Base-by-base conservation (phyloP, 2,888 invertebrate species). In the Cheilosia impressa region DNA sequence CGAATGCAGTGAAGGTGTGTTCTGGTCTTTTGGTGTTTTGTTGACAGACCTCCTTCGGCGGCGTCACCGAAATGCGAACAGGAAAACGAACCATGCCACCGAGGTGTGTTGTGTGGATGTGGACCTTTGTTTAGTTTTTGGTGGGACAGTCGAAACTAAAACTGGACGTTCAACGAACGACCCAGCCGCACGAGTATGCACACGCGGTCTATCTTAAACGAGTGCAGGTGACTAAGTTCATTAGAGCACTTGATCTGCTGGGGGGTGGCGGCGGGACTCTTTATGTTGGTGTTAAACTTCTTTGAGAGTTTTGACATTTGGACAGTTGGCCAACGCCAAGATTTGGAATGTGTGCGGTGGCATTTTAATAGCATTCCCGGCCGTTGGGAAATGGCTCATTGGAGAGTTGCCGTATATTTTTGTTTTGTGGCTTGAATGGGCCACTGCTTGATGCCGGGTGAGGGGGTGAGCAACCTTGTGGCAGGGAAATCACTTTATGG, bases 261-360 rank as follows among this genome's bases (percentile, higher is more conserved):
- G 17, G 17, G 53, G 7, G 73, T 38, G 19, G 10, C 22, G 9
- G 55, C n/a, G 55, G 17, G 65, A 17, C 45, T n/a, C 24, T n/a
- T 66, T 62, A 7, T 27, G 50, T 66, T 58, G 52, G 10, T 38
- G 19, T 41, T 41, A 34, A 27, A 10, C 24, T 53, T 53, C 45
- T 58, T 71, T 41, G 73, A 72, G 31, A 83, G 63, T 84, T 78
- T 84, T 84, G 83, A 79, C 83, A 78, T 83, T 78, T 83, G 78
- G 63, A 69, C 73, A 84, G 53, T 84, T 75, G 75, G 79, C 79
- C 79, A 83, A 79, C 83, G 83, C 83, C 83, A 75, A 27, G 52
- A 73, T 62, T 24, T 79, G 79, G 79, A 83, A 83, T 83, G 83
- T 41, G 15, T 47, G 17, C 50, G 9, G 19, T 75, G 79, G 73